These are phyloP conservation scores for Synergus umbraculus DNA, from an alignment of 2,888 invertebrate species.

Conservation along the genomic window DNA sequence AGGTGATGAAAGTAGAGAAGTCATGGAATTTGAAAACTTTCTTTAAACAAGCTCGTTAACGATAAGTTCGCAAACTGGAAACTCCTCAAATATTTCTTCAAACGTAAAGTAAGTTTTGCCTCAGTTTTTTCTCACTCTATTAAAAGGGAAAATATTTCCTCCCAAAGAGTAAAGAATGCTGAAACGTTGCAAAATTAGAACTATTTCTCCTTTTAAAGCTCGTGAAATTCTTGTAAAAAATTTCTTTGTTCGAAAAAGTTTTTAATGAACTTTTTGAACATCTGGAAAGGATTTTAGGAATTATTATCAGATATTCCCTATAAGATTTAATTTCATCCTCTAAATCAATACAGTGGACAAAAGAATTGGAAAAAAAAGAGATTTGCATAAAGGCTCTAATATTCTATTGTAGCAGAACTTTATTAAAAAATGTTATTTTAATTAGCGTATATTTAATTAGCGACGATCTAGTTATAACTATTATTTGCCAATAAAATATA, in stretches of 20 bases:
- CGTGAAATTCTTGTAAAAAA: background rate
- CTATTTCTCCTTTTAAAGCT: background rate
- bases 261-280: background rate
- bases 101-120: background rate
- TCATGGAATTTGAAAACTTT: background rate
- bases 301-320: background rate
- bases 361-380: background rate
- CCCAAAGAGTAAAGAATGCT: background rate
- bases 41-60: background rate
- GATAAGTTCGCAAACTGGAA: background rate
- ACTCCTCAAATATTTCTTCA: background rate
- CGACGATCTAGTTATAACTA: background rate
- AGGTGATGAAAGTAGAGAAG: background rate
- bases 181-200: background rate
- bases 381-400: background rate
- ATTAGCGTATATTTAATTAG: background rate
- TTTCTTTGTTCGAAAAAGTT: background rate
- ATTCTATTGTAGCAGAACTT: background rate
- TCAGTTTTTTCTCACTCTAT: background rate
- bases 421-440: background rate
- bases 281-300: background rate
- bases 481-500: too few species aligned
- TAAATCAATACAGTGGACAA: too few species aligned
- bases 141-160: background rate
- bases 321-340: background rate